These are phyloP conservation scores for Cariama cristata DNA, from an alignment of 2,113 vertebrate genomes.

Conservation along the genomic window DNA sequence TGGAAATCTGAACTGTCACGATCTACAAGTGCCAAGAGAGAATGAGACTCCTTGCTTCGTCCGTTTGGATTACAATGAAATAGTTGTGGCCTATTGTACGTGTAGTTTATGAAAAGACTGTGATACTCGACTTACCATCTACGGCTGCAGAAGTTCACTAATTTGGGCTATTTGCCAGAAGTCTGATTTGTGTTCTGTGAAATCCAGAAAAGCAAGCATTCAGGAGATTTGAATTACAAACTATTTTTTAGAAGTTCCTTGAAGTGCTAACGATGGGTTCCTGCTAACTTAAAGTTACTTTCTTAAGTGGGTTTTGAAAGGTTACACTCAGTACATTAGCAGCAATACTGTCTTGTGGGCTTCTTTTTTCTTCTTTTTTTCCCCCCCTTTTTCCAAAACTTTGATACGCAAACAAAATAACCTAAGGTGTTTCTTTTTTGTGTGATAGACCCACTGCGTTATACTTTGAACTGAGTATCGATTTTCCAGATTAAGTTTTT, in stretches of 20 bases:
- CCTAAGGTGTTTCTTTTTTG: neutral
- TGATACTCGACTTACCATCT: constrained; percentile 34
- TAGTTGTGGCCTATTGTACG: neutral
- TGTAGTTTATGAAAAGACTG: constrained; percentile 52
- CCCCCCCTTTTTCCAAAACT: neutral
- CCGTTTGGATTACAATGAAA: constrained; percentile 68
- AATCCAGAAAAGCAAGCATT: constrained; percentile 41
- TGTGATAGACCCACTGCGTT: constrained; percentile 39
- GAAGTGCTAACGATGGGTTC: neutral
- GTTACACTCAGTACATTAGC: constrained; percentile 3
- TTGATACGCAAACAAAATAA: neutral
- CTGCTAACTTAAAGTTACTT: constrained; percentile 16
- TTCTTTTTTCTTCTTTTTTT: neutral
- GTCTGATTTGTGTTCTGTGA: constrained; percentile 27
- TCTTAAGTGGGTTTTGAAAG: constrained; percentile 28
- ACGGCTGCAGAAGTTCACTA: neutral
- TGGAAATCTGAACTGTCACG: constrained; percentile 6
- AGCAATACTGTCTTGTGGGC: constrained; percentile 11
- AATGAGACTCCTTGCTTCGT: constrained; percentile 8
- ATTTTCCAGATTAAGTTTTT: constrained; percentile 54
- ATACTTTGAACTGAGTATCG: constrained; percentile 10
- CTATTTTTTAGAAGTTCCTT: constrained; percentile 48
- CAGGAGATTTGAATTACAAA: constrained; percentile 17
- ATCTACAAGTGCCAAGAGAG: constrained; percentile 46
- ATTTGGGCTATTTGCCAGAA: constrained; percentile 28